phyloP scores from a whole-genome alignment of 2,888 invertebrate species.

The Protodeltote pygarga region DNA sequence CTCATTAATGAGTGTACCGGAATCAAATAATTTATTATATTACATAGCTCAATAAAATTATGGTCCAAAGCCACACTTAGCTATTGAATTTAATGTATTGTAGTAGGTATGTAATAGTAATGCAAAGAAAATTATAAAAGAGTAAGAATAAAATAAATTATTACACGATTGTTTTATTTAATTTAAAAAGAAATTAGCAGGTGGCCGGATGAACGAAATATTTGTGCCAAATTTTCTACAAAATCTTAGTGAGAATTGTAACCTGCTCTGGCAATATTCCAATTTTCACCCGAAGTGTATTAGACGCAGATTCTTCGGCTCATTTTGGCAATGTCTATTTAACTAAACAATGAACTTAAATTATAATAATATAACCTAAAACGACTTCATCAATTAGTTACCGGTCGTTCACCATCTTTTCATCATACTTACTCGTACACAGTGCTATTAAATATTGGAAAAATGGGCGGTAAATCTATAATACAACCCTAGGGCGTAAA shows the following conservation, averaged over 20 bases:
- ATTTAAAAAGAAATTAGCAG: conserved; percentile 61
- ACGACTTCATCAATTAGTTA: conserved; percentile 5
- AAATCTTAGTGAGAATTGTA: conserved; percentile 69
- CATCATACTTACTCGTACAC: too few species aligned
- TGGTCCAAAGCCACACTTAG: not conserved
- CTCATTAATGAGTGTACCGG: conserved; percentile 1
- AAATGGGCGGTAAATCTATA: too few species aligned
- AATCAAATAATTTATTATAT: not conserved
- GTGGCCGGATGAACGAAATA: conserved; percentile 72
- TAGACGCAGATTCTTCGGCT: conserved; percentile 73
- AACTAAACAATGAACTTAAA: conserved; percentile 35
- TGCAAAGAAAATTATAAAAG: not conserved
- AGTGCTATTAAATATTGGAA: too few species aligned
- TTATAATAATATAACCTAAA: conserved; percentile 27
- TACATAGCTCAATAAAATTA: too few species aligned
- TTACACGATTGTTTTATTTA: conserved; percentile 17
- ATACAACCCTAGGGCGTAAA: not conserved
- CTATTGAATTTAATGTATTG: not conserved
- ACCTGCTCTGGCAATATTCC: conserved; percentile 76
- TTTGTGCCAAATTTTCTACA: conserved; percentile 79
- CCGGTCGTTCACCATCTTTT: not conserved
- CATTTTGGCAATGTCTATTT: conserved; percentile 73
- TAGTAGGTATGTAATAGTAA: not conserved
- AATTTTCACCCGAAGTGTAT: conserved; percentile 70
- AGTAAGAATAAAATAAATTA: not conserved